Evolutionary conservation across 30 jellyfish, hydroid and myxozoan species (phyloP).

Genomic region (Turritopsis dohrnii): DNA sequence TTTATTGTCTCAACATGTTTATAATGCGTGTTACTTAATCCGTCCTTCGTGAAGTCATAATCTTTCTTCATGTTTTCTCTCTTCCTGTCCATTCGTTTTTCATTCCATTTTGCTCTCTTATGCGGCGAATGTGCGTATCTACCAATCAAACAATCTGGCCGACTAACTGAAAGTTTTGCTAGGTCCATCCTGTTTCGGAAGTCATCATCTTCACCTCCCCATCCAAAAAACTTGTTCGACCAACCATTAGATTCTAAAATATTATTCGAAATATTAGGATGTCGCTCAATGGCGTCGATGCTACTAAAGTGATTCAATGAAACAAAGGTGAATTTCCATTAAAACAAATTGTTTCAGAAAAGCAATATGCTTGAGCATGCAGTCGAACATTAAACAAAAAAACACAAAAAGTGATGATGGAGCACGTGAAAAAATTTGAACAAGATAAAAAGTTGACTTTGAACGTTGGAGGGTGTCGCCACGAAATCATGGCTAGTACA

Average conservation of each 20-base stretch:
- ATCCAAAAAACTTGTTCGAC: slow-evolving; percentile 7
- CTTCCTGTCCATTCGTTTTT: background rate
- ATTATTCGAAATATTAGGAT: background rate
- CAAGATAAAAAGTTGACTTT: slow-evolving; percentile 60
- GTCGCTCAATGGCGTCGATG: background rate
- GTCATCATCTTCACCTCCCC: slow-evolving; percentile 16
- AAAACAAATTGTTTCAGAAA: too few species aligned
- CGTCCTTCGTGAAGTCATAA: background rate
- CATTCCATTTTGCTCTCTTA: slow-evolving; percentile 1
- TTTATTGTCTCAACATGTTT: background rate
- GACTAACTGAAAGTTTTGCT: background rate
- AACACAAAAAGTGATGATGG: too few species aligned
- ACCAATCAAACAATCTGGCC: background rate
- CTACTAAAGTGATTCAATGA: too few species aligned
- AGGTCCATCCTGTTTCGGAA: background rate
- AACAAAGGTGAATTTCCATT: background rate
- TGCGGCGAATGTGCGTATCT: background rate
- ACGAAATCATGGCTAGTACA: slow-evolving; percentile 66
- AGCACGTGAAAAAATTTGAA: too few species aligned
- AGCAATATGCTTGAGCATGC: too few species aligned
- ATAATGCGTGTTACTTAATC: background rate
- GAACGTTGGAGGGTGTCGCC: slow-evolving; percentile 79
- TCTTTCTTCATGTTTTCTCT: background rate
- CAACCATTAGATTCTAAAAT: background rate
- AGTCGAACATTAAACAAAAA: too few species aligned